Base-by-base conservation (phyloP, 2,797 vertebrate genomes). In the Acanthurus tractus region DNA sequence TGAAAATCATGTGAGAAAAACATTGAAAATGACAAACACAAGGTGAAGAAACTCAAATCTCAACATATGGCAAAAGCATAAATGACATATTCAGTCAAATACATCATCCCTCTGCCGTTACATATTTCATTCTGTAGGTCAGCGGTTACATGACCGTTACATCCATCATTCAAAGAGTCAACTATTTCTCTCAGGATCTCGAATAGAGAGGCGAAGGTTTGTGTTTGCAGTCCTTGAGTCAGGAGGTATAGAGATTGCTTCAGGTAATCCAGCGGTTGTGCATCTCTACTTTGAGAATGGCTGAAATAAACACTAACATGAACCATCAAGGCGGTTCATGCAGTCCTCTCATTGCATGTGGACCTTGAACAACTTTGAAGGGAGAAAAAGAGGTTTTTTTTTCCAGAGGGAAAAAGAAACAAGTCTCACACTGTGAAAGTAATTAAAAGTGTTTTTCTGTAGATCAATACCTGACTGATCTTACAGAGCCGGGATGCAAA, bases 391-490 rank as follows among this genome's bases (percentile, higher is more conserved):
- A 46, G 10, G 10, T 45, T 45, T 42, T 59, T 8, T 34, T 34
- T 34, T 34, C 29, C 29, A 34, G 29, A 6, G 29, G 29, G 29
- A 49, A 57, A 45, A 18, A 3, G 53, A 23, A 29, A 23, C 3
- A 63, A 20, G 12, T 58, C 38, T 71, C 45, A 54, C 38, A 20
- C n/a, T 73, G 64, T 50, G 44, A 38, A 71, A 45, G 29, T 64
- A 64, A 75, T 72, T 42, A 49, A 62, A 61, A 36, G 20, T 50
- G 18, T 56, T 5, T 45, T 59, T 78, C 34, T 52, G 29, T 49
- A 57, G 63, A 71, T 79, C 36, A 55, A 49, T 38, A 59, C 8
- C 8, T 40, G 45, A 69, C 38, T 79, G 44, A 71, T 68, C 53
- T 55, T 38, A 53, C 23, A 45, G 9, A 61, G 36, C 7, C 34